phyloP scores from a whole-genome alignment of 2,888 invertebrate genomes.

The Phengaris arion region DNA sequence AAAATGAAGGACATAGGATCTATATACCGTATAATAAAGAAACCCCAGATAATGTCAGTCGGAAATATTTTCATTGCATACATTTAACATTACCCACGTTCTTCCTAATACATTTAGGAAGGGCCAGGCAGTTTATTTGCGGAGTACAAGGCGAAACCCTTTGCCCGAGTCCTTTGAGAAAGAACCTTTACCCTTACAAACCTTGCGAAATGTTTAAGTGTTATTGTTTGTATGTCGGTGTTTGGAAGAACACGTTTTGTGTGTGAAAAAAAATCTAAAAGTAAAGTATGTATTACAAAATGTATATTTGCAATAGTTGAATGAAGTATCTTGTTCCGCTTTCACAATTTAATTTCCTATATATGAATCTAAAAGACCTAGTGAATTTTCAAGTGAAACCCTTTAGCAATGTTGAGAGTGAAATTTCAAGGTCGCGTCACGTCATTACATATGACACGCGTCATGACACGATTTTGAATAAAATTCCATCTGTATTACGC shows the following conservation, averaged over 20 bases:
- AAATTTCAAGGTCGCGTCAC: no score
- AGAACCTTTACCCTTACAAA: slow-evolving; percentile 5
- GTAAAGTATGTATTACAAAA: not conserved
- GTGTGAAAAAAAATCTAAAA: not conserved
- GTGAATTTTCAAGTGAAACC: no score
- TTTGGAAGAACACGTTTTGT: not conserved
- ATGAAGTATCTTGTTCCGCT: no score
- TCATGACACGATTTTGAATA: no score
- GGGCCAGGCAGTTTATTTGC: slow-evolving; percentile 5
- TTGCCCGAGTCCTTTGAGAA: not conserved
- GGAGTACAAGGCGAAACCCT: slow-evolving; percentile 12
- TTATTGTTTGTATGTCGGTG: not conserved
- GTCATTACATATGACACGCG: no score
- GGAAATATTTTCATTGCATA: slow-evolving; percentile 5
- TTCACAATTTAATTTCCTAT: no score
- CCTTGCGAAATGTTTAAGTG: slow-evolving; percentile 8
- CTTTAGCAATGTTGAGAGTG: no score
- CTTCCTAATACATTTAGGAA: slow-evolving; percentile 11
- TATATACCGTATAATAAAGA: not conserved
- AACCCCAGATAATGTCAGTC: not conserved
- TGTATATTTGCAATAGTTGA: no score
- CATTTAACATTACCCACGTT: not conserved
- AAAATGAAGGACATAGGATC: no score
- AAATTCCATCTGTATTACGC: no score
- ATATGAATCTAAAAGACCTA: no score